Evolutionary conservation across 2,113 vertebrate species (phyloP), one percentile per base, ranked within the genome.

Genomic region (Polypterus bichir): DNA sequence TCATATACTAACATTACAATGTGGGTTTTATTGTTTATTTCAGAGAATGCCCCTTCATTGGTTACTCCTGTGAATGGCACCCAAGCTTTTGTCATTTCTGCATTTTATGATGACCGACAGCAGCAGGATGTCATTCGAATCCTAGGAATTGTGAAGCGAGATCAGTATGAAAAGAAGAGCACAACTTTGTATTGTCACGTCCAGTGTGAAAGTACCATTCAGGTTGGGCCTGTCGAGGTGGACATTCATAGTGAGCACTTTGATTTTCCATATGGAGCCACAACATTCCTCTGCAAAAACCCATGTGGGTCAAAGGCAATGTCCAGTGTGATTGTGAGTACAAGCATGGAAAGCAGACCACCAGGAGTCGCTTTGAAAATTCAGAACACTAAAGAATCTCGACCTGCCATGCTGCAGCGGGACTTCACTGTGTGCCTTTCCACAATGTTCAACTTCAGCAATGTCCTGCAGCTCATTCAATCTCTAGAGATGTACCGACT

Each of bases 391-490:
- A 4, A 3, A 3, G 1, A 3, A 48, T 54, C 46, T 27, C 56
- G 1, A 59, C 63, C 8, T 27, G 10, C 54, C 54, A 4, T 4
- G 5, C 54, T 27, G 10, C 54, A 27, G 54, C 54, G 27, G 10
- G 58, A 65, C 48, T 68, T 68, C n/a, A 62, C 62, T 0, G 53
- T 68, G 7, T 68, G 66, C 47, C 49, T 68, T 45, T 65, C 66
- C 53, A 61, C 66, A 9, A 51, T 68, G 62, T 65, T 56, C 54
- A 27, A 27, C 4, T 55, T 55, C 54, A 55, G 54, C 47, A 65
- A 68, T 9, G 10, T 27, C n/a, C 49, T 68, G n/a, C 66, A 64
- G 44, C 60, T 68, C 53, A 65, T 68, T 7, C 57, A 68, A 49
- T 49, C 27, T 44, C 44, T 61, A 6, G 62, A 68, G 49, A 64